These are phyloP conservation scores for Amphimedon queenslandica DNA, from an alignment of 37 sponge, comb jelly and placozoan species.

Conservation along the genomic window DNA sequence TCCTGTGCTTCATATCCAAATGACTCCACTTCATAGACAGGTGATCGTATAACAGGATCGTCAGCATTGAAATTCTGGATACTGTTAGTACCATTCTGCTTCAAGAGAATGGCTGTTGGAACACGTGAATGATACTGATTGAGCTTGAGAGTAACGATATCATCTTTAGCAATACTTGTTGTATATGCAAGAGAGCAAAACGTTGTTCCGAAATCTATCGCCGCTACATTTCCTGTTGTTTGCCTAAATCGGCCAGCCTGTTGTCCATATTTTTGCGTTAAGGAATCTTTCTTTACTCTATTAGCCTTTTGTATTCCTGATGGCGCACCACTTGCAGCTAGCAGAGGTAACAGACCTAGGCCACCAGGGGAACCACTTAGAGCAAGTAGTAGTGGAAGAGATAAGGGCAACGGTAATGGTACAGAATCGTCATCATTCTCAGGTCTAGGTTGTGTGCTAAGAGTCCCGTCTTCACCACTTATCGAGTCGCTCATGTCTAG, in stretches of 20 bases:
- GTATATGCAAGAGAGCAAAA: slow-evolving; percentile 42
- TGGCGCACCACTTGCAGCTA: neutral
- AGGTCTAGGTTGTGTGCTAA: no score
- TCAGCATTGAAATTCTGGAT: neutral
- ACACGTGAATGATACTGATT: slow-evolving; percentile 21
- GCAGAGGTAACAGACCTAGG: neutral
- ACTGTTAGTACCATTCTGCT: neutral
- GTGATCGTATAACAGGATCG: neutral
- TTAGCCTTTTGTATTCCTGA: neutral
- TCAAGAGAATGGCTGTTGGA: slow-evolving; percentile 38
- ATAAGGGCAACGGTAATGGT: no score
- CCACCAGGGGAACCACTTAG: neutral
- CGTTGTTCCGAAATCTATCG: slow-evolving; percentile 51
- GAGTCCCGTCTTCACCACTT: no score
- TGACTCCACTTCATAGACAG: neutral
- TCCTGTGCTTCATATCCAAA: slow-evolving; percentile 37
- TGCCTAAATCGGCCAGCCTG: neutral
- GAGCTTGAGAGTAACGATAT: neutral
- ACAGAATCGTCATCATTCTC: no score
- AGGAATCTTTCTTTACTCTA: slow-evolving; percentile 3
- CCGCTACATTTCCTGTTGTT: slow-evolving; percentile 29
- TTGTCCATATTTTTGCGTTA: neutral
- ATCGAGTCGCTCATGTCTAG: no score
- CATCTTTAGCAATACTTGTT: neutral
- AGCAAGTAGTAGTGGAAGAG: neutral